Evolutionary conservation across 2,797 vertebrate species (phyloP).

Genomic region (Melanogrammus aeglefinus): DNA sequence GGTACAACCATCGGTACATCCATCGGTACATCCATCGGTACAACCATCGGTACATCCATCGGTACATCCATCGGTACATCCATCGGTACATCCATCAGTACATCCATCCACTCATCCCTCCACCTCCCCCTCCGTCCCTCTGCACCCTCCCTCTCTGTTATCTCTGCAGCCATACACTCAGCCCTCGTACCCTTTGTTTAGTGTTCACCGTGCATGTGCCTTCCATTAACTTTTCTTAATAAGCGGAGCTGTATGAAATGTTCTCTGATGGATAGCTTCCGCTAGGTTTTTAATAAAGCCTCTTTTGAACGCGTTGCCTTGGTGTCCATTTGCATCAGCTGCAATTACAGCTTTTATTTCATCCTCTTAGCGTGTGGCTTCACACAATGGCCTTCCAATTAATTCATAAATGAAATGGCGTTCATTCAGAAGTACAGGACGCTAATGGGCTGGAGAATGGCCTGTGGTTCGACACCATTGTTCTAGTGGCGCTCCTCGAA

Average conservation of each 20-base stretch:
- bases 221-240: slow-evolving; percentile 38
- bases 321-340: slow-evolving; percentile 17
- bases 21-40: too few relatives aligned
- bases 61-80: too few relatives aligned
- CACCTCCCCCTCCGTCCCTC: neutral
- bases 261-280: slow-evolving; percentile 29
- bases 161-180: slow-evolving; percentile 41
- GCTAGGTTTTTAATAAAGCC: slow-evolving; percentile 29
- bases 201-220: slow-evolving; percentile 41
- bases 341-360: slow-evolving; percentile 18
- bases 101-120: neutral
- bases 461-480: neutral
- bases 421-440: neutral
- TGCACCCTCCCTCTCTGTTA: slow-evolving; percentile 30
- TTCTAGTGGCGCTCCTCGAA: neutral
- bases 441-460: neutral
- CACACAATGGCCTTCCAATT: neutral
- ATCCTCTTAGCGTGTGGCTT: slow-evolving; percentile 7
- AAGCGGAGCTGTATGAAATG: slow-evolving; percentile 37
- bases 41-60: too few relatives aligned
- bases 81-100: too few relatives aligned
- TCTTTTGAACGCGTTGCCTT: slow-evolving; percentile 28
- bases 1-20: too few relatives aligned
- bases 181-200: slow-evolving; percentile 36
- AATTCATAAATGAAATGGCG: slow-evolving; percentile 2